phyloP scores from a whole-genome alignment of 2,797 vertebrate species.

The Meriones psammophilus region DNA sequence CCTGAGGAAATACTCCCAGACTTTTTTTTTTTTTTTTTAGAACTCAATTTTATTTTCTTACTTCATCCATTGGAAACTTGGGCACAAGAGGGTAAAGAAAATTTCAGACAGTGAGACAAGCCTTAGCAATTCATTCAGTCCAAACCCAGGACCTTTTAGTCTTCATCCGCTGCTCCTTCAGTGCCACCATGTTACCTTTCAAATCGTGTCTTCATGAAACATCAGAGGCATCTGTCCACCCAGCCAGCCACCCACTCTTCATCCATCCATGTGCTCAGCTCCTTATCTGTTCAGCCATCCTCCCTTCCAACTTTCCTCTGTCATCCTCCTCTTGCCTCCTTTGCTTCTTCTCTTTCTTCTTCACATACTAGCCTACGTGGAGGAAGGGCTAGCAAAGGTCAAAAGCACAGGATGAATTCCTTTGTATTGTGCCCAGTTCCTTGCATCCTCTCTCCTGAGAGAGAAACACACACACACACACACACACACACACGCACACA shows the following conservation, averaged over 20 bases:
- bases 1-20: neutral
- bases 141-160: neutral
- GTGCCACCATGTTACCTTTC: neutral
- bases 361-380: neutral
- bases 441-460: neutral
- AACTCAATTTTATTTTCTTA: constrained; percentile 5
- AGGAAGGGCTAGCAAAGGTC: no score
- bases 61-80: neutral
- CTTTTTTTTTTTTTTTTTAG: neutral
- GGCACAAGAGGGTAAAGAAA: neutral
- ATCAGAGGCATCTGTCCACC: neutral
- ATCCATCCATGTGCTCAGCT: neutral
- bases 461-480: neutral
- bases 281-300: neutral
- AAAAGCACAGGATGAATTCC: neutral
- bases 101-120: neutral
- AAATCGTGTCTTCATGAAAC: neutral
- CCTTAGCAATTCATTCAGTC: neutral
- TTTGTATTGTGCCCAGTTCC: neutral
- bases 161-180: neutral
- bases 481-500: neutral
- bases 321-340: neutral
- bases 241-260: neutral
- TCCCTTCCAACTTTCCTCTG: neutral
- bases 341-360: neutral